Conservation (phyloP, 2,888 invertebrate species). For the Trissolcus brochymenae region DNA sequence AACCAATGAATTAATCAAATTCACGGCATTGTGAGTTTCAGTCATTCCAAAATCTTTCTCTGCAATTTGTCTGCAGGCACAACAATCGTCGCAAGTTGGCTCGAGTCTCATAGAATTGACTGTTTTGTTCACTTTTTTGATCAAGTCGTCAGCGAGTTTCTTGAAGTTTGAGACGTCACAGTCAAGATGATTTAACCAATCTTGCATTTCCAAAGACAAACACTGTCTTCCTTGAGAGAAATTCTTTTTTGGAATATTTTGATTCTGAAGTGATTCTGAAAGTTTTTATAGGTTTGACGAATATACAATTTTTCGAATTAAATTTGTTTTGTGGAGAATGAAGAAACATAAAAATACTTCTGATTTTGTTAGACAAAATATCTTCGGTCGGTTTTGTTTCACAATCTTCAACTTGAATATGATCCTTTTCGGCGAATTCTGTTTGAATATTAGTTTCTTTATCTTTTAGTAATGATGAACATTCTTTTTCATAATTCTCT, state of each 20-base stretch:
- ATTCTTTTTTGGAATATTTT: slow-evolving; percentile 56
- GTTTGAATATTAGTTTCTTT: not conserved
- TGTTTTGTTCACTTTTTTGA: slow-evolving; percentile 57
- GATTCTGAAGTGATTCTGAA: slow-evolving; percentile 19
- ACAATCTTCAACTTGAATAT: not conserved
- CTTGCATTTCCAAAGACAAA: slow-evolving; percentile 70
- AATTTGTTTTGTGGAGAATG: slow-evolving; percentile 4
- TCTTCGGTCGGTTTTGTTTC: not conserved
- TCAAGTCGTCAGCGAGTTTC: slow-evolving; percentile 63
- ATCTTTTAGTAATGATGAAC: not conserved
- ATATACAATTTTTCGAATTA: not conserved
- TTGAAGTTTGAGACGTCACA: slow-evolving; percentile 63
- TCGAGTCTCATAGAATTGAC: slow-evolving; percentile 61
- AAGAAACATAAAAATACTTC: too few species aligned
- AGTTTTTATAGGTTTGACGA: not conserved
- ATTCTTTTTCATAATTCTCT: not conserved
- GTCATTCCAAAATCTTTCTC: slow-evolving; percentile 57
- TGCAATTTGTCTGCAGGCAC: slow-evolving; percentile 67
- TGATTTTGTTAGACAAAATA: not conserved
- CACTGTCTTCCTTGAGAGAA: slow-evolving; percentile 67
- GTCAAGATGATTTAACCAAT: slow-evolving; percentile 66
- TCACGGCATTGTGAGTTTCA: slow-evolving; percentile 36
- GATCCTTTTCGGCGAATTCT: not conserved
- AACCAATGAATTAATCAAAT: slow-evolving; percentile 25
- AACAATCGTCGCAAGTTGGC: slow-evolving; percentile 67